These are phyloP conservation scores for Philantomba maxwellii DNA, from an alignment of 2,113 vertebrate genomes.

Conservation along the genomic window DNA sequence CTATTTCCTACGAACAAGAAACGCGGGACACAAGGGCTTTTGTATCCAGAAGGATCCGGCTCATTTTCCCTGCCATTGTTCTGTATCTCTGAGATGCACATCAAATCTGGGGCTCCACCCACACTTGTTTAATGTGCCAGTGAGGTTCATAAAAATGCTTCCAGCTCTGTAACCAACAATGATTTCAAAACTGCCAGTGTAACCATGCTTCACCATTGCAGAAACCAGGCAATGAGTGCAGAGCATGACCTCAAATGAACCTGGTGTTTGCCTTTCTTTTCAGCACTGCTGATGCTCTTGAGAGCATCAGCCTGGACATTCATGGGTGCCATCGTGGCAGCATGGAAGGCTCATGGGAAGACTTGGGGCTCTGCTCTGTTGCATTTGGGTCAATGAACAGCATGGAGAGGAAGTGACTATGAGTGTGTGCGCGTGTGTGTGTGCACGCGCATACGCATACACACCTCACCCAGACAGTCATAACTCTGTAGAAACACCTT, in stretches of 20 bases:
- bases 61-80: not conserved
- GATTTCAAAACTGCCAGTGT: not conserved
- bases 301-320: not conserved
- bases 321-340: fast-evolving
- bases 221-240: not conserved
- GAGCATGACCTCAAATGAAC: not conserved
- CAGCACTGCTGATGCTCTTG: not conserved
- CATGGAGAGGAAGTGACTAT: not conserved
- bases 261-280: not conserved
- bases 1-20: not conserved
- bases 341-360: no score
- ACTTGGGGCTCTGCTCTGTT: not conserved
- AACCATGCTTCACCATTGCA: not conserved
- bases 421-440: fast-evolving
- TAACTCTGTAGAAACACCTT: not conserved
- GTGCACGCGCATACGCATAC: fast-evolving
- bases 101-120: not conserved
- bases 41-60: not conserved
- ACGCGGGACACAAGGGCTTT: not conserved
- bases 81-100: not conserved
- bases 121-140: not conserved
- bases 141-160: not conserved
- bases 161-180: not conserved
- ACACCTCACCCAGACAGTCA: no score
- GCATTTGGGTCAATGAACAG: not conserved